These are phyloP conservation scores for Ferdinandea cuprea DNA, from an alignment of 2,888 invertebrate genomes.

Conservation along the genomic window DNA sequence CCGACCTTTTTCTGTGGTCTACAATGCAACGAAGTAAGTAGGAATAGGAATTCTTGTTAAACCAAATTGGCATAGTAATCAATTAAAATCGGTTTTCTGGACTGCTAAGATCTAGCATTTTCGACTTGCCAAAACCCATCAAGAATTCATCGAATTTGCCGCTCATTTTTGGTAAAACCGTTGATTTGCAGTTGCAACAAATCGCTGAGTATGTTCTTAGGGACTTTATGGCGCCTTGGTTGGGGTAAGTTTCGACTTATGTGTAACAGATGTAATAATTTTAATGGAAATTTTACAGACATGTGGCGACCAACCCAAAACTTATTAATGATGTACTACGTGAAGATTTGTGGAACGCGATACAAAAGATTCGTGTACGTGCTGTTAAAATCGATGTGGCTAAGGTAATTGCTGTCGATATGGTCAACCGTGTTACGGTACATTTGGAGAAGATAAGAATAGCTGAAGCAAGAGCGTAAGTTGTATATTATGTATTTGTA, in stretches of 20 bases:
- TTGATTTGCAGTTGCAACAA: conserved; percentile 92
- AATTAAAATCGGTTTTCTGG: neutral
- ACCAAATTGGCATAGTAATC: neutral
- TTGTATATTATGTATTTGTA: conserved; percentile 76
- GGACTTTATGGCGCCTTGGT: conserved; percentile 91
- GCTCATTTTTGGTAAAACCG: conserved; percentile 92
- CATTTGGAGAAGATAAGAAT: conserved; percentile 94
- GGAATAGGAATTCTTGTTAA: neutral
- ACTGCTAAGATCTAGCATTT: conserved; percentile 80
- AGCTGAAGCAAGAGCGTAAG: conserved; percentile 90
- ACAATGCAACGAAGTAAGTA: conserved; percentile 82
- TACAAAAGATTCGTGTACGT: conserved; percentile 89
- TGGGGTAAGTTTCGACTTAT: conserved; percentile 82
- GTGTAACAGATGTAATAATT: conserved; percentile 74
- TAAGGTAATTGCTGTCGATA: conserved; percentile 91
- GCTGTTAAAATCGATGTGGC: conserved; percentile 90
- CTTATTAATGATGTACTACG: conserved; percentile 87
- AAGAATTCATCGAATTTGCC: conserved; percentile 86
- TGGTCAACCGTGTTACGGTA: conserved; percentile 90
- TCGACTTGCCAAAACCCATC: conserved; percentile 82
- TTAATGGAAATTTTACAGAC: conserved; percentile 82
- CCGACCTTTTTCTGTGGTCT: conserved; percentile 80
- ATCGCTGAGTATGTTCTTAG: conserved; percentile 90
- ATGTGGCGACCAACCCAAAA: conserved; percentile 88
- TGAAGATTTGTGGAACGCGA: conserved; percentile 92